A percentile compares a stretch with the other conserved stretches of the same genome.
Evolutionary conservation across 1,140 invertebrate species (phyloP).

Genomic region (Mizuhopecten yessoensis): DNA sequence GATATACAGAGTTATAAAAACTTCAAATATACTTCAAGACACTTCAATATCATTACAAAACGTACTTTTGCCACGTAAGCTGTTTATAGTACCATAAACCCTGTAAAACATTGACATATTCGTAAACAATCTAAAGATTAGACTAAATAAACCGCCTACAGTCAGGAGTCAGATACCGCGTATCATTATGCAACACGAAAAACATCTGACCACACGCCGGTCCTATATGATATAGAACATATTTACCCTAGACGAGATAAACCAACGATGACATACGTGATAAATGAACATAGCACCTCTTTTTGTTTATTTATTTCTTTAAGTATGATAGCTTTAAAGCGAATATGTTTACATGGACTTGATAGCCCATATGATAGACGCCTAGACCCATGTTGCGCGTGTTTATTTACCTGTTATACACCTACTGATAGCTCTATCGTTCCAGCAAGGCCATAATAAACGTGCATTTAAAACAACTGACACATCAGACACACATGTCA

Average conservation of each 20-base stretch:
- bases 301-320: neutral
- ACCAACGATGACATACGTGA: neutral
- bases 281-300: neutral
- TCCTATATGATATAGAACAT: neutral
- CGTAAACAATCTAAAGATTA: neutral
- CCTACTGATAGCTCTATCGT: neutral
- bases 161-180: neutral
- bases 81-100: too few relatives aligned
- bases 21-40: neutral
- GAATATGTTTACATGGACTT: neutral
- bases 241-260: neutral
- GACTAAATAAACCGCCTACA: neutral
- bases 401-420: neutral
- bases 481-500: neutral
- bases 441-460: neutral
- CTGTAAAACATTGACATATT: too few relatives aligned
- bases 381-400: neutral
- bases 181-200: neutral
- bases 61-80: too few relatives aligned
- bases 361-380: neutral
- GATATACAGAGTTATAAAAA: too few relatives aligned
- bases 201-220: neutral
- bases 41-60: neutral
- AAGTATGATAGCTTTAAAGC: neutral
- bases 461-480: neutral